These are phyloP conservation scores for Turritopsis dohrnii DNA, from an alignment of 30 jellyfish, hydroid and myxozoan genomes.

Conservation along the genomic window DNA sequence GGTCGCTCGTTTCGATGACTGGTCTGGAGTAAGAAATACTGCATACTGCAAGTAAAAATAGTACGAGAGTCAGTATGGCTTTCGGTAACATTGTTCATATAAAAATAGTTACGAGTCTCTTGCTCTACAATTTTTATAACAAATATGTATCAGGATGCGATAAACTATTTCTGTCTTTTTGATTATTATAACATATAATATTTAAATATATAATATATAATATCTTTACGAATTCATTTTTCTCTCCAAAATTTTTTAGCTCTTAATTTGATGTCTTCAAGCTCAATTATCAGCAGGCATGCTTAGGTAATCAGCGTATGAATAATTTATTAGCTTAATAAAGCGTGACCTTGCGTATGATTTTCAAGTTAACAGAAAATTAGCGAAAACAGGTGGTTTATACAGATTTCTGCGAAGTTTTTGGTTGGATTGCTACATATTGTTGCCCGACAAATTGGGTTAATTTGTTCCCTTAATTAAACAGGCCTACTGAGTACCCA, in stretches of 20 bases:
- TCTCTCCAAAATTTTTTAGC: neutral
- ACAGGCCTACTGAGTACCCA: neutral
- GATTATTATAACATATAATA: neutral
- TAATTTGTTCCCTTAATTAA: neutral
- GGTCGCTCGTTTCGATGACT: constrained; percentile 16
- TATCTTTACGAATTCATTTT: constrained; percentile 4
- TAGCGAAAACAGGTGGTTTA: neutral
- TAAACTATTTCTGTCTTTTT: neutral
- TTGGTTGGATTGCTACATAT: neutral
- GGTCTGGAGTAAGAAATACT: constrained; percentile 15
- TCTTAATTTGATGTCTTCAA: constrained; percentile 10
- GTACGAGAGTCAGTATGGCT: neutral
- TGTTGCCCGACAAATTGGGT: neutral
- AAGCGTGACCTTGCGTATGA: constrained; percentile 24
- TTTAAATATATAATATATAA: too few species aligned
- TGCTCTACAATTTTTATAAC: neutral
- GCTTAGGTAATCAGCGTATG: constrained; percentile 29
- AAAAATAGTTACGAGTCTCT: neutral
- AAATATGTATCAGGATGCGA: neutral
- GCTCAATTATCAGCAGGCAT: constrained; percentile 29
- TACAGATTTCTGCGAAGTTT: neutral
- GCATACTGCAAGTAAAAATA: neutral
- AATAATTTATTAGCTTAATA: constrained; percentile 26
- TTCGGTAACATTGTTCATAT: constrained; percentile 17
- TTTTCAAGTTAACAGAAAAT: neutral